Conservation (phyloP, 2,888 invertebrate genomes). For the Drepana falcataria region DNA sequence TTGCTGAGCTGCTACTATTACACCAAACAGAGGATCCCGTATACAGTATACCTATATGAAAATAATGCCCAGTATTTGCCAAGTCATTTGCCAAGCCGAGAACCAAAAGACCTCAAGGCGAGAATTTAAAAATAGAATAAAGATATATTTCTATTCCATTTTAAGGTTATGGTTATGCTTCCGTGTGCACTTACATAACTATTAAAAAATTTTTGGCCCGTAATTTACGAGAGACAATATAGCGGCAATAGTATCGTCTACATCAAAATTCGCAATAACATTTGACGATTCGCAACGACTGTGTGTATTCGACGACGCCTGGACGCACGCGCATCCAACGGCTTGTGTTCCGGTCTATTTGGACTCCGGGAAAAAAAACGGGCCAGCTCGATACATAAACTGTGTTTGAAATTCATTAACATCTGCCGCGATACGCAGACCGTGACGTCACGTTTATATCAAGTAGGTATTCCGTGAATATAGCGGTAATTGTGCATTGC, state of each 20-base stretch:
- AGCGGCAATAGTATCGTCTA: not conserved
- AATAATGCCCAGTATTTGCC: no score
- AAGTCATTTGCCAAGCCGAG: no score
- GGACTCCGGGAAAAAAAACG: slow-evolving; percentile 42
- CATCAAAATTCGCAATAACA: slow-evolving; percentile 2
- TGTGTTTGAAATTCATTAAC: slow-evolving; percentile 42
- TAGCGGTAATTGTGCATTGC: slow-evolving; percentile 5
- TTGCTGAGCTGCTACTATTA: no score
- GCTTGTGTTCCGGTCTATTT: slow-evolving; percentile 59
- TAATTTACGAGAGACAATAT: no score
- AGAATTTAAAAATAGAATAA: no score
- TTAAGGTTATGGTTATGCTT: no score
- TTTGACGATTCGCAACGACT: slow-evolving; percentile 4
- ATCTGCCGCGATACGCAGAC: slow-evolving; percentile 35
- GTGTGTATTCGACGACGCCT: slow-evolving; percentile 19
- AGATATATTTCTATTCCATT: no score
- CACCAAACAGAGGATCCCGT: no score
- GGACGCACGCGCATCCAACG: slow-evolving; percentile 28
- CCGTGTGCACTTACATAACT: no score
- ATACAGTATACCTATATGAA: no score
- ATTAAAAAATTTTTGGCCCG: no score
- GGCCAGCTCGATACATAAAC: slow-evolving; percentile 29
- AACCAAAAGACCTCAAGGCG: no score
- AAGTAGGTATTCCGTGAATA: slow-evolving; percentile 22
- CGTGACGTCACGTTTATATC: slow-evolving; percentile 41